Conservation (phyloP, 2,888 invertebrate species). For the Cephus pygmeus region DNA sequence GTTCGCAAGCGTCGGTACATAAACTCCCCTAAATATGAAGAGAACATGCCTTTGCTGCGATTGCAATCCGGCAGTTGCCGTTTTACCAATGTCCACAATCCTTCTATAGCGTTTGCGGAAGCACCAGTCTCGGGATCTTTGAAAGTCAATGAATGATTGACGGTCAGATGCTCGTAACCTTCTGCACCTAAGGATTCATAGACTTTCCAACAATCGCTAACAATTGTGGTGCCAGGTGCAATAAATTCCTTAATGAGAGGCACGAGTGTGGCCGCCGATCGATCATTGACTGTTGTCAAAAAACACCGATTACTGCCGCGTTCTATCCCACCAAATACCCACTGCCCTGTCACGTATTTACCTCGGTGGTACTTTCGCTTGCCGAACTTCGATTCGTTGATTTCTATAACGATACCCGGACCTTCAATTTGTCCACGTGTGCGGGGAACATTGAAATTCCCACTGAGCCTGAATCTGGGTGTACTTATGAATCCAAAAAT, state of each 20-base stretch:
- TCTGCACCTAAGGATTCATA: conserved; percentile 12
- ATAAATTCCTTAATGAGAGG: too few relatives aligned
- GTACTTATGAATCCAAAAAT: not conserved
- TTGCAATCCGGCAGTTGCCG: not conserved
- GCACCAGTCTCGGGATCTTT: conserved; percentile 6
- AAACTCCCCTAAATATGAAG: conserved; percentile 6
- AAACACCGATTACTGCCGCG: conserved; percentile 19
- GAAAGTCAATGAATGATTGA: conserved; percentile 15
- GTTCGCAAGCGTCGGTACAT: conserved; percentile 6
- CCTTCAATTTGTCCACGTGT: not conserved
- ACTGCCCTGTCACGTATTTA: conserved; percentile 22
- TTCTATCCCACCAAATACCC: conserved; percentile 24
- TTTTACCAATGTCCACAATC: conserved; percentile 5
- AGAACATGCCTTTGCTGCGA: not conserved
- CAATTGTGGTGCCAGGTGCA: too few relatives aligned
- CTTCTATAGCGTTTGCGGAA: conserved; percentile 11
- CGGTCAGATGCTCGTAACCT: conserved; percentile 14
- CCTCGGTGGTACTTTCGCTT: conserved; percentile 25
- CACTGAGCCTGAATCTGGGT: not conserved
- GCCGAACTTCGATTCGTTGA: conserved; percentile 30
- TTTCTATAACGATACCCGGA: conserved; percentile 27
- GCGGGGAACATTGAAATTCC: not conserved
- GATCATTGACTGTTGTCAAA: conserved; percentile 16
- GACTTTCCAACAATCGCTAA: conserved; percentile 18
- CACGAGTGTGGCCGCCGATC: too few relatives aligned